Evolutionary conservation across 1,140 invertebrate species (phyloP).

Genomic region (Diuraphis noxia): DNA sequence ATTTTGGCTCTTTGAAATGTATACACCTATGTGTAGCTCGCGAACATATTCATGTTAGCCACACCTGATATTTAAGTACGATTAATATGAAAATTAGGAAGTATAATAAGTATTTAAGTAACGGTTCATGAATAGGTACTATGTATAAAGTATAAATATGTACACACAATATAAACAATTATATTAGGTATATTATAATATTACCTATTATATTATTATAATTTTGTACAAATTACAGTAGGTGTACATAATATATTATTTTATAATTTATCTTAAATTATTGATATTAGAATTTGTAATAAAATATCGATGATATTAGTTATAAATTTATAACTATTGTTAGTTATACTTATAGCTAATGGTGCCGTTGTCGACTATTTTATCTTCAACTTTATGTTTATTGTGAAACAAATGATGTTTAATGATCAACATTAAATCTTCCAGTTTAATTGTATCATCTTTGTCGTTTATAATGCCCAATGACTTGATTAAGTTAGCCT

Average conservation of each 20-base stretch:
- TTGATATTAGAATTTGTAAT: too few species aligned
- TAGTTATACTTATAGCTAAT: background rate
- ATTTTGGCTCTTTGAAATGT: too few species aligned
- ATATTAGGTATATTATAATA: too few species aligned
- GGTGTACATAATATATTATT: background rate
- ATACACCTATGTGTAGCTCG: too few species aligned
- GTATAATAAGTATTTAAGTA: background rate
- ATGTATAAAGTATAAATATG: too few species aligned
- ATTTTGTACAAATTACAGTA: background rate
- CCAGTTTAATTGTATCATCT: background rate
- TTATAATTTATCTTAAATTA: too few species aligned
- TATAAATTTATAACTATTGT: background rate
- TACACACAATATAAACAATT: too few species aligned
- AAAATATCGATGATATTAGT: too few species aligned
- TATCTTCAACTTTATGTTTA: background rate
- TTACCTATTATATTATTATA: too few species aligned
- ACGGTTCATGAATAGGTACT: too few species aligned
- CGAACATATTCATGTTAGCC: too few species aligned
- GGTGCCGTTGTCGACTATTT: background rate
- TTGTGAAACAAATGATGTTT: background rate
- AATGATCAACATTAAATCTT: conserved; percentile 7
- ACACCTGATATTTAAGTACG: too few species aligned
- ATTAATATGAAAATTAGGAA: background rate
- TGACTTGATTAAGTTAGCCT: conserved; percentile 21
- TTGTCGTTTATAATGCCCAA: conserved; percentile 39